Conservation (phyloP, 2,797 vertebrate genomes). For the Pterois miles region DNA sequence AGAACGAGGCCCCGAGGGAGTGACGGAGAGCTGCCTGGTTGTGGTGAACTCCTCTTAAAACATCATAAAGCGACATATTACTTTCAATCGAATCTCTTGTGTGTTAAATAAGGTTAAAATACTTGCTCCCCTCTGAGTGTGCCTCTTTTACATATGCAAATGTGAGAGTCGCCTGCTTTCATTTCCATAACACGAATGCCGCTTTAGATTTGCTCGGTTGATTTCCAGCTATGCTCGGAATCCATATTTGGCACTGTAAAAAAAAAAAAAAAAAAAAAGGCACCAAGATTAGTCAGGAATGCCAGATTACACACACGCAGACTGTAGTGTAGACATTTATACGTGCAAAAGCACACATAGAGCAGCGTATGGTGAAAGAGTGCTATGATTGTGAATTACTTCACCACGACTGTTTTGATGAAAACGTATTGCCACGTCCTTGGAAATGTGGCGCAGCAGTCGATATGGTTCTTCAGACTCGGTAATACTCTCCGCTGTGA, state of each 20-base stretch:
- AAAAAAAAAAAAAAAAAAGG: too few species aligned
- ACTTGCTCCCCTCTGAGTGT: constrained; percentile 55
- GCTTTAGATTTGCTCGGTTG: constrained; percentile 66
- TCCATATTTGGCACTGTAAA: constrained; percentile 61
- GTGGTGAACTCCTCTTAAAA: constrained; percentile 49
- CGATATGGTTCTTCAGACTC: constrained; percentile 61
- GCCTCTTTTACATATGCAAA: constrained; percentile 73
- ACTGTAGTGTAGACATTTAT: too few species aligned
- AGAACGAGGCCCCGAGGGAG: constrained; percentile 58
- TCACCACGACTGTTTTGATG: constrained; percentile 65
- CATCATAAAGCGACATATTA: constrained; percentile 58
- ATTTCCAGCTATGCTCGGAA: constrained; percentile 69
- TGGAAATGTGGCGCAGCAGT: constrained; percentile 71
- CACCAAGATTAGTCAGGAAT: constrained; percentile 46
- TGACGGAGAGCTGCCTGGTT: constrained; percentile 23
- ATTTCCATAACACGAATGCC: constrained; percentile 74
- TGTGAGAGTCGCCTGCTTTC: constrained; percentile 61
- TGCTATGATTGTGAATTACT: constrained; percentile 67
- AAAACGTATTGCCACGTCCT: constrained; percentile 73
- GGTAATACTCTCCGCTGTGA: constrained; percentile 56
- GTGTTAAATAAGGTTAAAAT: constrained; percentile 73
- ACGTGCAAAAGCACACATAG: constrained; percentile 22
- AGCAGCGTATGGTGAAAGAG: constrained; percentile 51
- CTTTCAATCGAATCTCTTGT: constrained; percentile 48
- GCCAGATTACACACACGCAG: constrained; percentile 35